A percentile compares a stretch with the other conserved stretches of the same genome.
Evolutionary conservation across 2,113 vertebrate species (phyloP).

Genomic region (Nesoenas mayeri): DNA sequence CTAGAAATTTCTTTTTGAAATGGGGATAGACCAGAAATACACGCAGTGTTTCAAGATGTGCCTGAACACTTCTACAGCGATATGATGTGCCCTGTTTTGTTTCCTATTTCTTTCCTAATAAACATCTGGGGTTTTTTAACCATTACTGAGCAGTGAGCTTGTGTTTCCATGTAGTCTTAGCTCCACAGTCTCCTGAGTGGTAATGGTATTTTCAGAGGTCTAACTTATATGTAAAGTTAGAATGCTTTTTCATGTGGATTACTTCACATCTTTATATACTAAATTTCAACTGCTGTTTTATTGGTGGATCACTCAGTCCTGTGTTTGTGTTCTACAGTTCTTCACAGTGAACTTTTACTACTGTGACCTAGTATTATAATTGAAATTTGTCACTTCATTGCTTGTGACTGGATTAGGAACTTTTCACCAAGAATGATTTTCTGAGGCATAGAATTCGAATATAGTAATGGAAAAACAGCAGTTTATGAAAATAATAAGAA

Average conservation of each 20-base stretch:
- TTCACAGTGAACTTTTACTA: not conserved
- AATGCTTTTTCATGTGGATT: not conserved
- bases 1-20: not conserved
- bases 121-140: not conserved
- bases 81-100: not conserved
- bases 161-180: not conserved
- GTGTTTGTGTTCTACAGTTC: not conserved
- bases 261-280: not conserved
- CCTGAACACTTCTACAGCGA: not conserved
- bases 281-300: not conserved
- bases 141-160: not conserved
- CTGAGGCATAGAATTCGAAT: not conserved
- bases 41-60: not conserved
- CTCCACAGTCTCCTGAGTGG: not conserved
- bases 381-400: not conserved
- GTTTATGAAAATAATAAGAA: not conserved
- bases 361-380: not conserved
- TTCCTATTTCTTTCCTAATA: not conserved
- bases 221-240: not conserved
- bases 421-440: not conserved
- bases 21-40: not conserved
- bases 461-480: not conserved
- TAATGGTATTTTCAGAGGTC: not conserved
- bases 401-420: not conserved
- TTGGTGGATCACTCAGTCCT: not conserved